Conservation (phyloP, 1,140 invertebrate genomes). For the Drosophila obscura region DNA sequence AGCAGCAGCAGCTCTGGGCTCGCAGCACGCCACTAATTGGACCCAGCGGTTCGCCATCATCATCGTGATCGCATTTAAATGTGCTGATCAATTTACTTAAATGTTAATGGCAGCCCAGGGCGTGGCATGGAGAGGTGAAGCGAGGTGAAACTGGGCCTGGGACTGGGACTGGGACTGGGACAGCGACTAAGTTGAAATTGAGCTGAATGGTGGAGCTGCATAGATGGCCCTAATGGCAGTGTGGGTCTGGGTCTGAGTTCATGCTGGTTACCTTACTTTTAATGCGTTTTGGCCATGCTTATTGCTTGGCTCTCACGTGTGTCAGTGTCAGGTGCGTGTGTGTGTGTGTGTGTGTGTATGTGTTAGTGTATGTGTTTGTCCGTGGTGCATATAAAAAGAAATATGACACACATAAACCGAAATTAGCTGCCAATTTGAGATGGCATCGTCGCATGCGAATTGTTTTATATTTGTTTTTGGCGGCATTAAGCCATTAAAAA, state of each 20-base stretch:
- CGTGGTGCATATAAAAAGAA: conserved; percentile 49
- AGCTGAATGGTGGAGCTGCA: conserved; percentile 12
- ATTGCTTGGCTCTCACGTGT: conserved; percentile 12
- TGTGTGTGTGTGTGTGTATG: no score
- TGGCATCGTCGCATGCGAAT: conserved; percentile 71
- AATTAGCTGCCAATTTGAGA: conserved; percentile 79
- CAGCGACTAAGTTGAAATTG: conserved; percentile 32
- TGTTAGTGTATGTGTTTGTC: conserved; percentile 4
- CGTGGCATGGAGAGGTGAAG: conserved; percentile 33
- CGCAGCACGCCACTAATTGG: conserved; percentile 76
- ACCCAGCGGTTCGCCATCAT: conserved; percentile 63
- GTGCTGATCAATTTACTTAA: conserved; percentile 81
- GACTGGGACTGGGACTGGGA: not conserved
- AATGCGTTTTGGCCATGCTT: conserved; percentile 34
- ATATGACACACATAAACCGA: conserved; percentile 73
- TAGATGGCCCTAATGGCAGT: not conserved
- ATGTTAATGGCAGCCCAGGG: conserved; percentile 74
- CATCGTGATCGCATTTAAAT: conserved; percentile 80
- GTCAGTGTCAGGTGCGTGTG: not conserved
- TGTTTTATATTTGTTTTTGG: conserved; percentile 77
- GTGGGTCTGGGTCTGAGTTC: conserved; percentile 34
- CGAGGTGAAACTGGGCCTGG: not conserved
- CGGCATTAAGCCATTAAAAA: conserved; percentile 78
- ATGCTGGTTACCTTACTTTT: conserved; percentile 58
- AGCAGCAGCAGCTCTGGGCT: conserved; percentile 39